Percentiles rank a stretch among this genome's conserved stretches.
These are phyloP conservation scores for Crenuchus spilurus DNA, from an alignment of 2,797 vertebrate genomes.

Conservation along the genomic window DNA sequence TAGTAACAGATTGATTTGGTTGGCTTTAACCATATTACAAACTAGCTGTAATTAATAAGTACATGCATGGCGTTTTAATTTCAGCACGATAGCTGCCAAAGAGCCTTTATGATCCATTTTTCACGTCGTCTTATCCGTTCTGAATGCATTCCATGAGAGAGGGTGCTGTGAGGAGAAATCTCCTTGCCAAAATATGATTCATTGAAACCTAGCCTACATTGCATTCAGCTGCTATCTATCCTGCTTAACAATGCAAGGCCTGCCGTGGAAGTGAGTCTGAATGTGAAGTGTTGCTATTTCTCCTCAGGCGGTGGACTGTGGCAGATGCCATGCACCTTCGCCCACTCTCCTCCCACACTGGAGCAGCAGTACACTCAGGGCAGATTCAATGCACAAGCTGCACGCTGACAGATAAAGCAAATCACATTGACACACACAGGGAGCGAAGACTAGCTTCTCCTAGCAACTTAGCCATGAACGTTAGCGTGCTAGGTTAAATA, in stretches of 20 bases:
- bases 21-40: neutral
- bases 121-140: slow-evolving; percentile 42
- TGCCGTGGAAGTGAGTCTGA: slow-evolving; percentile 78
- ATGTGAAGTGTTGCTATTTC: slow-evolving; percentile 80
- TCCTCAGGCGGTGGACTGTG: slow-evolving; percentile 83
- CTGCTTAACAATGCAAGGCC: slow-evolving; percentile 70
- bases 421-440: slow-evolving; percentile 78
- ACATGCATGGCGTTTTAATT: slow-evolving; percentile 21
- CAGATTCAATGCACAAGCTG: slow-evolving; percentile 83
- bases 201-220: slow-evolving; percentile 53
- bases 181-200: slow-evolving; percentile 55
- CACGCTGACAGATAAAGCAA: slow-evolving; percentile 85
- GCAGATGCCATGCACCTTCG: slow-evolving; percentile 84
- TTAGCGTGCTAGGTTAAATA: slow-evolving; percentile 41
- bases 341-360: slow-evolving; percentile 82
- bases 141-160: slow-evolving; percentile 42
- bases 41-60: slow-evolving; percentile 26
- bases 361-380: slow-evolving; percentile 79
- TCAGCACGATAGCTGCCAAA: slow-evolving; percentile 21
- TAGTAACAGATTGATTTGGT: neutral
- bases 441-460: slow-evolving; percentile 51
- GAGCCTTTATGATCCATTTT: slow-evolving; percentile 49
- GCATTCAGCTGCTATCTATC: slow-evolving; percentile 53
- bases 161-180: slow-evolving; percentile 45
- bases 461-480: slow-evolving; percentile 47